A percentile compares a stretch with the other conserved stretches of the same genome.
Conservation (phyloP, 2,888 invertebrate species). For the Drosophila lutescens region DNA sequence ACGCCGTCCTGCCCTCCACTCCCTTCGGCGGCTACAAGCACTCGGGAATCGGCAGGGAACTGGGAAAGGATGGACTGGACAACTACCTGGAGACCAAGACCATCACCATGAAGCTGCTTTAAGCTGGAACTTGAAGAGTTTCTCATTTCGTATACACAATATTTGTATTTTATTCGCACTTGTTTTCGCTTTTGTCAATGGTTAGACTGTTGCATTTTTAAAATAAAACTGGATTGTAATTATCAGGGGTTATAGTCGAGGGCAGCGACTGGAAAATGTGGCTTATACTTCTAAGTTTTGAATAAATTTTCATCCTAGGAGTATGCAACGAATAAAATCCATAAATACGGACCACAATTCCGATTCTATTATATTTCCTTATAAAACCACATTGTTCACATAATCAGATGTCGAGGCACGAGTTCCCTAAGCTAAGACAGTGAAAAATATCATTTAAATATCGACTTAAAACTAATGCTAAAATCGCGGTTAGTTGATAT, state of each 20-base stretch:
- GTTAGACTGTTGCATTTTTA: slow-evolving; percentile 53
- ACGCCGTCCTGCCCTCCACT: slow-evolving; percentile 86
- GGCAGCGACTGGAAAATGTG: slow-evolving; percentile 7
- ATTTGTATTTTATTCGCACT: slow-evolving; percentile 57
- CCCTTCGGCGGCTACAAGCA: slow-evolving; percentile 96
- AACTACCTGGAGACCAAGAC: slow-evolving; percentile 92
- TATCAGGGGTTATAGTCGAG: slow-evolving; percentile 20
- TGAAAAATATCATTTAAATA: slow-evolving; percentile 46
- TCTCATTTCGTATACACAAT: slow-evolving; percentile 13
- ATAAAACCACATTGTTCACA: slow-evolving; percentile 15
- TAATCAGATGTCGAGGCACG: slow-evolving; percentile 62
- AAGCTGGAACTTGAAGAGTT: slow-evolving; percentile 10
- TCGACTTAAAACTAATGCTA: slow-evolving; percentile 25
- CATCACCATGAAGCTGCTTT: slow-evolving; percentile 86
- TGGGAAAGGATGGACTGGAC: slow-evolving; percentile 91
- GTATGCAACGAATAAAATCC: neutral
- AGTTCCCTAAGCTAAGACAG: slow-evolving; percentile 53
- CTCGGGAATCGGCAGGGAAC: slow-evolving; percentile 93
- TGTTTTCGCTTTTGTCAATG: slow-evolving; percentile 33
- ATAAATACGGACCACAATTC: neutral
- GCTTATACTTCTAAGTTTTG: neutral
- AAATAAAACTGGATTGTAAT: slow-evolving; percentile 20
- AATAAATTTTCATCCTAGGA: neutral
- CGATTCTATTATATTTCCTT: neutral
- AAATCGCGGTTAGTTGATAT: slow-evolving; percentile 12